Evolutionary conservation across 2,113 vertebrate genomes (phyloP), one percentile per base, ranked within the genome.

Genomic region (Microcebus tavaratra): DNA sequence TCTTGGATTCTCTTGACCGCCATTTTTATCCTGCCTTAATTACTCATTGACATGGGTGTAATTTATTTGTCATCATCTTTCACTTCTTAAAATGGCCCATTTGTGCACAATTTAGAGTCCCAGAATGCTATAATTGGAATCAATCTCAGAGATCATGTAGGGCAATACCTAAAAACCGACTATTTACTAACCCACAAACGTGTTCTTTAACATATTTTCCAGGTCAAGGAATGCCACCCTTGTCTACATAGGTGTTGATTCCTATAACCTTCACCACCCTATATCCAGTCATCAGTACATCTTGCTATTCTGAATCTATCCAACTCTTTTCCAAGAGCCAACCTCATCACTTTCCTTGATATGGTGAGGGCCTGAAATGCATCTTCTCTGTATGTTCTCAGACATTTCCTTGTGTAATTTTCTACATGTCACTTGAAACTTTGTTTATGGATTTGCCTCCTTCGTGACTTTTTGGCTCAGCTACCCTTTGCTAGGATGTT

Each of bases 1-100:
- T 73, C 39, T 90, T 83, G 78, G 34, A 70, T 90, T 90, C n/a
- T 96, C 59, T 94, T 85, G 84, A 53, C 23, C 42, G 57, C 48
- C 8, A 0, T 67, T 65, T 86, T 48, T 91, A 21, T 68, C 9
- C 18, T 75, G 27, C 17, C 14, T 82, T 20, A 45, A 45, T 42
- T 6, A 42, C 48, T 76, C 59, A 93, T 2, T 78, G 36, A 39
- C 34, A 59, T 67, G 18, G 25, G 34, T 91, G 23, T 20, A 53
- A 78, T 70, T 88, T 76, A 61, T 81, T 89, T 88, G 2, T 88
- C 2, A 55, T 31, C 9, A 50, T 73, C 50, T 76, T 78, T 61
- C 5, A 67, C 29, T 3, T 95, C 34, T 93, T 55, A 55, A 5
- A 55, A 80, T 79, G 59, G 39, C 50, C 36, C 76, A 50, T 23